Base-by-base conservation (phyloP, 2,113 vertebrate genomes). In the Motacilla tschutschensis region DNA sequence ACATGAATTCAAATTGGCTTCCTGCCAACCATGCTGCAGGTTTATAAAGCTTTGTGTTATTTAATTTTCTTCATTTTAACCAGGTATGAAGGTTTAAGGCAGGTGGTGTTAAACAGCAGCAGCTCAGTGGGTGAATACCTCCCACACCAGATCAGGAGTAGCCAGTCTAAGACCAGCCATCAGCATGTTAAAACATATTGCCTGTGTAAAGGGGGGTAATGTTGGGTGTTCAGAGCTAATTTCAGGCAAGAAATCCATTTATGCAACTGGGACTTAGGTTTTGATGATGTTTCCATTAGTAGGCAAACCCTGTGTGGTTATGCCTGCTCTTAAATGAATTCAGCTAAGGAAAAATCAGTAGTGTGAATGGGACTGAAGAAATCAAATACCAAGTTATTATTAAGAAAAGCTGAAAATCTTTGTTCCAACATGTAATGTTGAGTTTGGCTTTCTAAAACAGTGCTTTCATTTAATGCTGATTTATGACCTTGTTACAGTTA, bases 351-450 rank as follows among this genome's bases (percentile, higher is more conserved):
- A 81, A 91, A 88, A 65, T 63, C 51, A 73, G 40, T 44, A 47
- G 31, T 41, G 38, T 75, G 55, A 79, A 72, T 79, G 64, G 83
- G 72, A 40, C 67, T 73, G 44, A 83, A 63, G 71, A 84, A 88
- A 85, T 80, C n/a, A 67, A 88, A 86, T 63, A 69, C 22, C 25
- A 79, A 70, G 78, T 44, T 67, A 55, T 81, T 91, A 65, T 62
- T 57, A 89, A 62, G 55, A 65, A 79, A 92, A 89, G 66, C 66
- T 84, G 63, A 84, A 93, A 85, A 88, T 88, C 66, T 85, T 87
- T 90, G 43, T 69, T 83, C 59, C 65, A 76, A 55, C n/a, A 13
- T 31, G 16, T 41, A 75, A 47, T 29, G 54, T 58, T 70, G 55
- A 66, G 25, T 58, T 81, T 63, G 63, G 33, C 70, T 89, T 91